Evolutionary conservation across 1,140 invertebrate species (phyloP), one percentile per base, ranked within the genome.

Genomic region (Leguminivora glycinivorella): DNA sequence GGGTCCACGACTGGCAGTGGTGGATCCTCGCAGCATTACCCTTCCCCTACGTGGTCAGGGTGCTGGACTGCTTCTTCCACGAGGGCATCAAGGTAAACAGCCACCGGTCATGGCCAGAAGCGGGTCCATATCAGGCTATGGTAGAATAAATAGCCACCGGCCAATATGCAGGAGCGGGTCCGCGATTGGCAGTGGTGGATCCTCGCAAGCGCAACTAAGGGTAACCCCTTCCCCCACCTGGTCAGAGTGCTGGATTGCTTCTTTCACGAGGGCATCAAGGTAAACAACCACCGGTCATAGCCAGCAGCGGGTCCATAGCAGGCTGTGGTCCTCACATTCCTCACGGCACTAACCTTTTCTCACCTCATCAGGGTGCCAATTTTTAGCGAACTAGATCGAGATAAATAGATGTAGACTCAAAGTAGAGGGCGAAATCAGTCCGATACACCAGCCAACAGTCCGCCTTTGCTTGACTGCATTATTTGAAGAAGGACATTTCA

Each of bases 151-250:
- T n/a, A n/a, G n/a, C n/a, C n/a, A n/a, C n/a, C n/a, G n/a, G n/a
- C n/a, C n/a, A n/a, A n/a, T n/a, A n/a, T n/a, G n/a, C n/a, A n/a
- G n/a, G n/a, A n/a, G n/a, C n/a, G n/a, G n/a, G n/a, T n/a, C n/a
- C n/a, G n/a, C n/a, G n/a, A n/a, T n/a, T n/a, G n/a, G 98, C 95
- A 97, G 82, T 98, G 97, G 96, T 99, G 98, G 98, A 97, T 99
- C 80, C 95, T 99, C 77, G 95, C 80, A 95, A 95, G 29, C 29
- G 29, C 29, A 0, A 31, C 4, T n/a, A n/a, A n/a, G n/a, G n/a
- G n/a, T n/a, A n/a, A n/a, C n/a, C 98, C 98, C 26, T 98, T 99
- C 93, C 94, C 95, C 78, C 97, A 99, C 94, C 93, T 99, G 91
- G 98, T 99, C 81, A 94, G 98, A 79, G 95, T 99, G 69, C 96